Evolutionary conservation across 2,888 invertebrate genomes (phyloP), one percentile per base, ranked within the genome.

Genomic region (Drosophila subquinaria): DNA sequence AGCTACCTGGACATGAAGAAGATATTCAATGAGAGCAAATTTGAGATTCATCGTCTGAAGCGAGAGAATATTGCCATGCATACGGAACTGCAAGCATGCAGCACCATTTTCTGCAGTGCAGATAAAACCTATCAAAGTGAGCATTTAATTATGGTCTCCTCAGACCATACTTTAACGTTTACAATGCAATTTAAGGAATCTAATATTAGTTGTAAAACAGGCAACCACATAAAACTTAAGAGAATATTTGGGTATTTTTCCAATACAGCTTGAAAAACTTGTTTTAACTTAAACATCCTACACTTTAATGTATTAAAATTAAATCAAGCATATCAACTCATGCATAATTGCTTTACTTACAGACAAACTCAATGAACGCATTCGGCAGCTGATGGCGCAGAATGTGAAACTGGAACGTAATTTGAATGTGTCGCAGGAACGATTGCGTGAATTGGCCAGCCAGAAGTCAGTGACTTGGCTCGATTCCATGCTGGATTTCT

Each of bases 1-100:
- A 94, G 94, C 27, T 95, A 94, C 79, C 84, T 94, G 48, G 93
- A 93, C 43, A 93, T 93, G 93, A 92, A 92, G 51, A 92, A 91
- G 75, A 75, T 82, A n/a, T 92, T 77, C 40, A 84, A 89, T 38
- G 92, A 92, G 3, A 92, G 92, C 52, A 89, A 93, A 72, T 82
- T 82, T 15, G 93, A 93, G 70, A 93, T 93, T 48, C 85, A 92
- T 11, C 90, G 91, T 2, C 75, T 93, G 0, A 93, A 92, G 69
- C 88, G 92, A 0, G 92, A 93, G 72, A 93, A 93, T 62, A 78
- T 89, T 15, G 92, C 92, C 3, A 93, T 93, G 90, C 91, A 92
- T 35, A 90, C 84, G 0, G 93, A 93, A 60, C 77, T 93, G 1
- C 88, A 91, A 36, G 86, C 91, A 0, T 93, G 93, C 64, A 91